Evolutionary conservation across 2,113 vertebrate species (phyloP).

Genomic region (Rattus norvegicus): GRCr8 NC_086027.1:86045001-86045500

Average conservation of each 20-base stretch:
- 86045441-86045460: background rate
- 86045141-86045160: background rate
- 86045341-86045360: background rate
- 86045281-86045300: background rate
- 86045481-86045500: background rate
- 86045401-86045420: background rate
- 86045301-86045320: background rate
- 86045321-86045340: background rate
- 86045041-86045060: background rate
- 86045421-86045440: background rate
- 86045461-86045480: background rate
- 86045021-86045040: background rate
- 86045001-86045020: background rate
- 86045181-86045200: background rate
- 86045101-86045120: background rate
- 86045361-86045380: background rate
- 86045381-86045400: background rate
- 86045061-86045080: background rate
- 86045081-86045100: background rate
- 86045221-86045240: background rate
- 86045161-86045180: background rate
- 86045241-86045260: background rate
- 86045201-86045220: background rate
- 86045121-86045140: background rate
- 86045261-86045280: background rate